These are phyloP conservation scores for Parazoanthus atlanticus DNA, from an alignment of 92 coral and sea anemone genomes.

Conservation along the genomic window DNA sequence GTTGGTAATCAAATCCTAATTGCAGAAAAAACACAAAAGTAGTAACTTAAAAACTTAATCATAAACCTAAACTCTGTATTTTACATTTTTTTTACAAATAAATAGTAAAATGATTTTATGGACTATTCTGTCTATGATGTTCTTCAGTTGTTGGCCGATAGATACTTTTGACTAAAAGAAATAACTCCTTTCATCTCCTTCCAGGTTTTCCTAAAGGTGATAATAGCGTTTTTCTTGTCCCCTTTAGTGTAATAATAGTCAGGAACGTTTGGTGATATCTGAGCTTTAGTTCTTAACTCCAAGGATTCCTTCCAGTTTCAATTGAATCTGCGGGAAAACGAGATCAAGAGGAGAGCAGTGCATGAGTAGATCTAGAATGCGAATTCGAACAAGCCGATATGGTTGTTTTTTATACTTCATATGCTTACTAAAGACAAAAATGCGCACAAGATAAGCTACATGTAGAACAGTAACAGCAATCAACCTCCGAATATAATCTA, in stretches of 20 bases:
- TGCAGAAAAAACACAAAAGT: too few species aligned
- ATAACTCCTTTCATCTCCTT: neutral
- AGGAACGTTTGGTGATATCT: neutral
- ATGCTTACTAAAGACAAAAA: neutral
- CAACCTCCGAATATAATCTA: neutral
- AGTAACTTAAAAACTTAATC: neutral
- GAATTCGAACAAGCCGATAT: neutral
- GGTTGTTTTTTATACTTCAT: neutral
- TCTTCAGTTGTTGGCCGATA: neutral
- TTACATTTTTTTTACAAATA: neutral
- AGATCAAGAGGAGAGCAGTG: neutral
- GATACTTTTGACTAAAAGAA: neutral
- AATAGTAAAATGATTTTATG: neutral
- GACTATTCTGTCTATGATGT: too few species aligned
- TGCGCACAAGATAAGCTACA: neutral
- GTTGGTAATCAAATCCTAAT: too few species aligned
- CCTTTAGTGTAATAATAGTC: neutral
- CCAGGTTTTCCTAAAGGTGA: neutral
- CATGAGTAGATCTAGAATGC: neutral
- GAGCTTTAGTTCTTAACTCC: constrained; percentile 57
- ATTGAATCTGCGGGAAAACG: constrained; percentile 75
- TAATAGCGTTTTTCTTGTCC: neutral
- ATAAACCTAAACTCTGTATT: neutral
- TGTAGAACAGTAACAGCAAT: neutral
- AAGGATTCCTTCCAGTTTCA: constrained; percentile 87